Conservation (phyloP, 2,797 vertebrate genomes). For the Sebastes minor region DNA sequence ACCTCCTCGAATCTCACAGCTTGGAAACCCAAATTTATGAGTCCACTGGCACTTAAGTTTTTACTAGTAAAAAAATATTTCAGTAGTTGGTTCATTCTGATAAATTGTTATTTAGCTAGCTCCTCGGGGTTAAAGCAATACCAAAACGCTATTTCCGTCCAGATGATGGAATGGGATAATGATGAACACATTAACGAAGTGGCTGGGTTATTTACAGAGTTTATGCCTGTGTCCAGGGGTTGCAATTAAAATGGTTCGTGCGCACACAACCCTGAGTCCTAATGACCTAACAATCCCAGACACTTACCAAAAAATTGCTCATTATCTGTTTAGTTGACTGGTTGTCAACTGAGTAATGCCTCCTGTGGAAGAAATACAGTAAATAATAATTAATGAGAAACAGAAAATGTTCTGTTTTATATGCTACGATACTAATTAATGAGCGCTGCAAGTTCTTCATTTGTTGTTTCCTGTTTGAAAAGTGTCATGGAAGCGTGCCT, state of each 20-base stretch:
- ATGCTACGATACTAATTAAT: constrained; percentile 16
- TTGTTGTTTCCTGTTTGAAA: constrained; percentile 27
- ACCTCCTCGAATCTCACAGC: constrained; percentile 51
- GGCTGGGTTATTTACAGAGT: constrained; percentile 59
- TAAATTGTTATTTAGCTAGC: constrained; percentile 46
- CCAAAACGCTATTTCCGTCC: constrained; percentile 48
- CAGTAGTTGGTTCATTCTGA: constrained; percentile 59
- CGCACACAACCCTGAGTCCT: constrained; percentile 41
- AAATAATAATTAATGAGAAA: constrained; percentile 25
- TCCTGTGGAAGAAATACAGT: constrained; percentile 9
- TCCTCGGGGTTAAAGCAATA: constrained; percentile 49
- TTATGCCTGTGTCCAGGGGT: constrained; percentile 57
- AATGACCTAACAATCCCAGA: constrained; percentile 66
- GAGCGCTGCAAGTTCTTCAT: constrained; percentile 4
- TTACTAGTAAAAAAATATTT: constrained; percentile 57
- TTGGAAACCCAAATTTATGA: constrained; percentile 64
- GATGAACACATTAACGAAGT: constrained; percentile 63
- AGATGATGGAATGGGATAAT: constrained; percentile 59
- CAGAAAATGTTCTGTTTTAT: constrained; percentile 22
- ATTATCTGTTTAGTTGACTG: constrained; percentile 61
- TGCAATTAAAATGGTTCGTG: constrained; percentile 66
- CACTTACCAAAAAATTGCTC: constrained; percentile 64
- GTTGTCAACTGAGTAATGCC: constrained; percentile 42
- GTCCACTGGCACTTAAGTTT: constrained; percentile 53
- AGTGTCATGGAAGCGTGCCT: neutral